A percentile compares a stretch with the other conserved stretches of the same genome.
These are phyloP conservation scores for Chloroceryle aenea DNA, from an alignment of 2,113 vertebrate genomes.

Conservation along the genomic window DNA sequence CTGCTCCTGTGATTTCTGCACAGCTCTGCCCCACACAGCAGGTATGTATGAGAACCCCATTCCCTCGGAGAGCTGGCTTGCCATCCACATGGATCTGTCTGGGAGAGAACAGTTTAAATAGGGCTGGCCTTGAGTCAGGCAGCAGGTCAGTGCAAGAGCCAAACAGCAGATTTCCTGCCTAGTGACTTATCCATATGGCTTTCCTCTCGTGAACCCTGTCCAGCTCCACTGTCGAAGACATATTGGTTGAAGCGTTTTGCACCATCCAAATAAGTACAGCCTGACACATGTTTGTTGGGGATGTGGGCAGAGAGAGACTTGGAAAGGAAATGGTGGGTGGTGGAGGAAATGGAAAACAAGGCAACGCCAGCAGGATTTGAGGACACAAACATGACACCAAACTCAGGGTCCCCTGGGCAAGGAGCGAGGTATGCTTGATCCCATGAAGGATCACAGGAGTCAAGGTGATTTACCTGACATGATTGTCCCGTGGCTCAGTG, in stretches of 20 bases:
- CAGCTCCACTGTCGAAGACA: not conserved
- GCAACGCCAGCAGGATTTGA: accelerated
- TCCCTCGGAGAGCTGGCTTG: not conserved
- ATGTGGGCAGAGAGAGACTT: not conserved
- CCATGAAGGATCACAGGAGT: not conserved
- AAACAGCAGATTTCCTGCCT: conserved; percentile 40
- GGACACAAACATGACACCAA: not conserved
- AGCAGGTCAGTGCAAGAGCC: not conserved
- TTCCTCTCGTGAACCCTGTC: not conserved
- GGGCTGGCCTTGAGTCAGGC: not conserved
- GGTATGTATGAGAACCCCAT: accelerated
- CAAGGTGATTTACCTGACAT: accelerated
- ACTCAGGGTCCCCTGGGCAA: not conserved
- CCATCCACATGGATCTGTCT: not conserved
- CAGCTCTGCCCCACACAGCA: accelerated
- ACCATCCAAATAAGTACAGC: not conserved
- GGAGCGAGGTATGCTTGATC: not conserved
- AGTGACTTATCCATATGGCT: not conserved
- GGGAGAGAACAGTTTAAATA: not conserved
- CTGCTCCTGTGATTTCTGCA: not conserved
- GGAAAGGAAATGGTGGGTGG: not conserved
- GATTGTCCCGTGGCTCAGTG: accelerated
- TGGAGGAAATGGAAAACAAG: conserved; percentile 43
- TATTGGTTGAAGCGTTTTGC: not conserved
- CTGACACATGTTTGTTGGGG: not conserved